Base-by-base conservation (phyloP, 1,140 invertebrate species). In the Heliconius melpomene region DNA sequence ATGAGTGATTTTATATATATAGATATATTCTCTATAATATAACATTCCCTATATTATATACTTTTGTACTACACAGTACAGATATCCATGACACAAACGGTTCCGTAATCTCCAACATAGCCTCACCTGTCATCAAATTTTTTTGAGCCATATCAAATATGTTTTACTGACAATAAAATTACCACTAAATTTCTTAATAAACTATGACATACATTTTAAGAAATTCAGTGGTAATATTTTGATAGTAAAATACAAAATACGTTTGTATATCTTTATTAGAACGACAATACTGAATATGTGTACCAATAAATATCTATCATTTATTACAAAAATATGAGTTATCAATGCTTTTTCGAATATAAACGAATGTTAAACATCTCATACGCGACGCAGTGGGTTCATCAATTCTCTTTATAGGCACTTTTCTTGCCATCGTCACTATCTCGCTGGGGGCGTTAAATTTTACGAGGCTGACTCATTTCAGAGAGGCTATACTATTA, bases 401-500 rank as follows among this genome's bases (percentile, higher is more conserved):
- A 92, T 92, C 90, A 92, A 90, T 90, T 89, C 87, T 81, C 86
- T 90, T 91, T 91, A 91, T 92, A 84, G 90, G 85, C 87, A 88
- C 86, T 90, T 89, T 89, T 87, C 87, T 88, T 86, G 79, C 88
- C 89, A 86, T 90, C 87, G 80, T 82, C 89, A 90, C 90, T 91
- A 93, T 91, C 89, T 83, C 74, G 83, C 83, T 83, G 82, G 83
- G 86, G 80, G 78, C 88, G 85, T 93, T 89, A 92, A 90, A 91
- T 93, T 93, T 93, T 92, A 93, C 81, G 90, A 89, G 83, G 79
- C 84, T 82, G 86, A 83, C 90, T 93, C 91, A 93, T 92, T 93
- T 90, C 82, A 85, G 81, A 82, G 78, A 75, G 70, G 72, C 79
- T 84, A 84, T 86, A 81, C 81, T 85, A 84, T 89, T 85, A 88